These are phyloP conservation scores for Mamestra configurata DNA, from an alignment of 1,140 invertebrate genomes.

Conservation along the genomic window DNA sequence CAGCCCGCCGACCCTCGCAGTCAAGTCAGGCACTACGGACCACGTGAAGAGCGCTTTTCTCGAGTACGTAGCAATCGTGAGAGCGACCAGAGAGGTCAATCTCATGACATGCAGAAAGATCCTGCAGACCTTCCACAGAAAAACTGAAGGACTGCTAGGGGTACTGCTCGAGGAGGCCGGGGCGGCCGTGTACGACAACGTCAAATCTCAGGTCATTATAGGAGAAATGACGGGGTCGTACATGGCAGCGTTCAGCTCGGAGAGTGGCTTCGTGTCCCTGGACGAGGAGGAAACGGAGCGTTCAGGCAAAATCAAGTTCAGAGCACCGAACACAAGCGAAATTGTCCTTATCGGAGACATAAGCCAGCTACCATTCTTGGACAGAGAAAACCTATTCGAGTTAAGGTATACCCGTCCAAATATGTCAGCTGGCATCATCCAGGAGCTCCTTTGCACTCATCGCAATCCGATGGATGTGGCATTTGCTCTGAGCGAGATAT, in stretches of 20 bases:
- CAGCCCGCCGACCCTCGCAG: neutral
- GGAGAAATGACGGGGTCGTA: constrained; percentile 21
- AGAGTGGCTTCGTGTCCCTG: neutral
- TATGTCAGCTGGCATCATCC: constrained; percentile 8
- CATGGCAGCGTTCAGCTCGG: constrained; percentile 11
- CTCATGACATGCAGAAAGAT: neutral
- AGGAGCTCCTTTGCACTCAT: constrained; percentile 3
- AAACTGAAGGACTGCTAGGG: neutral
- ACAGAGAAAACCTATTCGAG: constrained; percentile 60
- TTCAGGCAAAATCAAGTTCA: neutral
- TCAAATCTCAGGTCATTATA: neutral
- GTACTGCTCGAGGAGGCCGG: neutral
- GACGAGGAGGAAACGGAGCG: neutral
- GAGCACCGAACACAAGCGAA: constrained; percentile 29
- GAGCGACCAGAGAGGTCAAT: neutral
- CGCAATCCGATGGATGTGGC: constrained; percentile 14
- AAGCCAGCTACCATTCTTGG: constrained; percentile 65
- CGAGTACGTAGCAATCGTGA: neutral
- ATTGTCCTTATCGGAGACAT: constrained; percentile 59
- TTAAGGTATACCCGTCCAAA: constrained; percentile 53
- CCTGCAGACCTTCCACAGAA: neutral
- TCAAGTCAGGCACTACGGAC: neutral
- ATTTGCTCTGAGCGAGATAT: constrained; percentile 5
- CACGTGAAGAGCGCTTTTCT: neutral
- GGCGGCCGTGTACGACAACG: constrained; percentile 12